These are phyloP conservation scores for Pachymerium ferrugineum DNA, from an alignment of 2,888 invertebrate genomes.

Conservation along the genomic window DNA sequence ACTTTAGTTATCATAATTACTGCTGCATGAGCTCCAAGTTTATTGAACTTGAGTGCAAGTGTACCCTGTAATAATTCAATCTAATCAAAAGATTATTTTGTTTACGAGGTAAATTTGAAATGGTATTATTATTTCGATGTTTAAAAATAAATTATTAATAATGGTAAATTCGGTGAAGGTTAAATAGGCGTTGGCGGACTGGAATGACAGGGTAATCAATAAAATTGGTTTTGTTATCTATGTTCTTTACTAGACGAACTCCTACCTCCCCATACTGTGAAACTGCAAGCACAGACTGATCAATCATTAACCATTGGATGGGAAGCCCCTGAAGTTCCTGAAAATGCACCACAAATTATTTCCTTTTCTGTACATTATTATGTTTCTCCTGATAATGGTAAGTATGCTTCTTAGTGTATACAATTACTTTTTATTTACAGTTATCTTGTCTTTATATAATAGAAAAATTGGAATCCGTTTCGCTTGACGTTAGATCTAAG, in stretches of 20 bases:
- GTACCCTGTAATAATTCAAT: background rate
- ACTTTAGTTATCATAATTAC: background rate
- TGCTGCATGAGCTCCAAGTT: background rate
- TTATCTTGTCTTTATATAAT: background rate
- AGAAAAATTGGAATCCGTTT: background rate
- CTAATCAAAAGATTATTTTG: background rate
- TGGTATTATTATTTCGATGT: background rate
- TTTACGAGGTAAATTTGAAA: background rate
- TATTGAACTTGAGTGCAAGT: background rate
- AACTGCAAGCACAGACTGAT: slow-evolving; percentile 27
- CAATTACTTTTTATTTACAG: background rate
- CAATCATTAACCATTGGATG: slow-evolving; percentile 33
- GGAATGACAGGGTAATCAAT: background rate
- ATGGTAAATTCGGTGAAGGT: background rate
- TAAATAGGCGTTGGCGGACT: background rate
- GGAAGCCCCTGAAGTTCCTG: slow-evolving; percentile 11
- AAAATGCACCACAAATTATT: background rate
- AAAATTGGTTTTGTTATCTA: background rate
- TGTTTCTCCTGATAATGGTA: background rate
- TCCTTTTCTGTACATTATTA: background rate
- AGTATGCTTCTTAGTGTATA: background rate
- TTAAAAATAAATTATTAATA: background rate
- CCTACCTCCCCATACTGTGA: slow-evolving; percentile 31
- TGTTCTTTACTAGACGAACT: slow-evolving; percentile 2
- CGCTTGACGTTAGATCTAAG: background rate